A percentile compares a stretch with the other conserved stretches of the same genome.
Conservation (phyloP, 2,888 invertebrate species). For the Eustalomyia histrio region DNA sequence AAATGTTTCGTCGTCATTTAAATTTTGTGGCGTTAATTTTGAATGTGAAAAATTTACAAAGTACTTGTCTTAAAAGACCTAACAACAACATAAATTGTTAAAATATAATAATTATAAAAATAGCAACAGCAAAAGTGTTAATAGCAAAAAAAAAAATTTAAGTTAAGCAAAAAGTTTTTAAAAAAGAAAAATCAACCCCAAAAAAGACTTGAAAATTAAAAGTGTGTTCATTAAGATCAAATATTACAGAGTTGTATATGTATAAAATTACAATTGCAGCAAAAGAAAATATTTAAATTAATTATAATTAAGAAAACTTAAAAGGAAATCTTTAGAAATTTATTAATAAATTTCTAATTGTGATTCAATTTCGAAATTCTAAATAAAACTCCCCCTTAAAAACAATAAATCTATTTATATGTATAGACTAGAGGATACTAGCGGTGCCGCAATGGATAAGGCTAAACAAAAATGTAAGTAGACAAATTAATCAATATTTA, state of each 20-base stretch:
- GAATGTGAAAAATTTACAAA: constrained; percentile 70
- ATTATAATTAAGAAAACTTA: constrained; percentile 1
- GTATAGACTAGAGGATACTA: constrained; percentile 78
- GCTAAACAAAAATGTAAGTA: constrained; percentile 78
- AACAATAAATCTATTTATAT: constrained; percentile 70
- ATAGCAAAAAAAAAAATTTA: neutral
- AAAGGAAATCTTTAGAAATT: constrained; percentile 18
- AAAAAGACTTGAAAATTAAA: constrained; percentile 34
- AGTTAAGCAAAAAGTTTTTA: neutral
- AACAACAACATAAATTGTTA: constrained; percentile 42
- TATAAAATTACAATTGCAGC: constrained; percentile 3
- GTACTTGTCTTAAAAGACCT: constrained; percentile 67
- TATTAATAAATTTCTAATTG: constrained; percentile 42
- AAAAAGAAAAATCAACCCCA: neutral
- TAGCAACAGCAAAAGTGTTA: neutral
- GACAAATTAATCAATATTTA: neutral
- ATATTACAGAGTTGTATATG: constrained; percentile 27
- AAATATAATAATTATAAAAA: constrained; percentile 28
- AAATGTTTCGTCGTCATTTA: constrained; percentile 70
- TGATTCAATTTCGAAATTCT: constrained; percentile 30
- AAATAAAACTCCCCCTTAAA: constrained; percentile 34
- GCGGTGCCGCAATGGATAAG: constrained; percentile 78
- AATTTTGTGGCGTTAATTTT: constrained; percentile 70
- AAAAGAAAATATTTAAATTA: neutral
- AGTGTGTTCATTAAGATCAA: constrained; percentile 24